Conservation (phyloP, 2,113 vertebrate species). For the Eclectus roratus region DNA sequence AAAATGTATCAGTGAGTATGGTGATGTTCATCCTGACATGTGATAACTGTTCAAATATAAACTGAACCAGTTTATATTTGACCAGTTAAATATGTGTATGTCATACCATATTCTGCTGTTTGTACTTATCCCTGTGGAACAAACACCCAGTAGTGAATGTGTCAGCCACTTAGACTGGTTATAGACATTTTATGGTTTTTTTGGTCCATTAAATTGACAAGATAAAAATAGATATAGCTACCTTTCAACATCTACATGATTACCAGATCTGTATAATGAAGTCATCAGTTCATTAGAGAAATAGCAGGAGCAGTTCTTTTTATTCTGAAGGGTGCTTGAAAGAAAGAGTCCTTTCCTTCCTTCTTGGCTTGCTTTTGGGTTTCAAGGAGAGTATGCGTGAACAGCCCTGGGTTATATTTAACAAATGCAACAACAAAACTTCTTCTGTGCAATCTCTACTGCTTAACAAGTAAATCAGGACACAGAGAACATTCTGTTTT, state of each 20-base stretch:
- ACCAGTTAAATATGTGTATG: not conserved
- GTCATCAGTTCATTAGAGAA: constrained; percentile 25
- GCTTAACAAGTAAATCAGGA: constrained; percentile 8
- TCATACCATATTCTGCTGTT: not conserved
- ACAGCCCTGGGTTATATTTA: constrained; percentile 30
- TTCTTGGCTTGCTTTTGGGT: constrained; percentile 15
- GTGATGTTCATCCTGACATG: not conserved
- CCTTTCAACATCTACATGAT: constrained; percentile 3
- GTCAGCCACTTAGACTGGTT: not conserved
- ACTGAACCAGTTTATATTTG: not conserved
- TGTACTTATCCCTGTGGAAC: not conserved
- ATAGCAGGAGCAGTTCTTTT: not conserved
- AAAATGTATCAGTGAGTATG: not conserved
- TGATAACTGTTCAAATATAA: not conserved
- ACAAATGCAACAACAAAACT: not conserved
- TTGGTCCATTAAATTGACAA: not conserved
- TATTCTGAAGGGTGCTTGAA: constrained; percentile 28
- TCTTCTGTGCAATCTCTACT: not conserved
- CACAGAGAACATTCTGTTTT: constrained; percentile 42
- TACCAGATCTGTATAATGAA: constrained; percentile 15
- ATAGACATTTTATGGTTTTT: not conserved
- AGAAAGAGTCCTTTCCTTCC: constrained; percentile 17
- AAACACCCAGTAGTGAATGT: not conserved
- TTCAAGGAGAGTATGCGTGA: not conserved
- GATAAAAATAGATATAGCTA: constrained; percentile 20